Evolutionary conservation across 2,113 vertebrate genomes (phyloP).

Genomic region (Actenoides lindsayi): DNA sequence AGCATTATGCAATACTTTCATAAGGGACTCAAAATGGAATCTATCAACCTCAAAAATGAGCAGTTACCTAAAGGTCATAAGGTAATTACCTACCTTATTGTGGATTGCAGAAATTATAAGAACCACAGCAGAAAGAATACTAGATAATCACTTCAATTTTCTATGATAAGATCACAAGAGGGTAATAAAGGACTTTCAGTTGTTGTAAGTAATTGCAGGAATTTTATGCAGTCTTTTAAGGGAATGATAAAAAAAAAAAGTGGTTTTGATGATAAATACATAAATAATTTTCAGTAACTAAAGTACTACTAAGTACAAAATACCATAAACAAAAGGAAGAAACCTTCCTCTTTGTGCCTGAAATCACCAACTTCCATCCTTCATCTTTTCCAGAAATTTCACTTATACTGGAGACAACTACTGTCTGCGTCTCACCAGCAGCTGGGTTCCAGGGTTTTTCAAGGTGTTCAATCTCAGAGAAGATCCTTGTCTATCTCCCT

Average conservation of each 20-base stretch:
- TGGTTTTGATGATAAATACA: rapidly evolving
- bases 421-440: not conserved
- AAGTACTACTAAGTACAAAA: not conserved
- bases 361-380: not conserved
- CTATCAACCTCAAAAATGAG: not conserved
- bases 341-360: not conserved
- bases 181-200: not conserved
- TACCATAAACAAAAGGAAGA: not conserved
- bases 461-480: not conserved
- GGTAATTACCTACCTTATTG: not conserved
- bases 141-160: not conserved
- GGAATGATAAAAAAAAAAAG: not conserved
- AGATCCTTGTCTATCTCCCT: not conserved
- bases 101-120: not conserved
- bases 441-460: not conserved
- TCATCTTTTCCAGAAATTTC: not conserved
- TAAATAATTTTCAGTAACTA: not conserved
- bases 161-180: not conserved
- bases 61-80: not conserved
- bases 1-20: not conserved
- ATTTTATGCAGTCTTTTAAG: not conserved
- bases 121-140: not conserved
- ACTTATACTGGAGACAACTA: not conserved
- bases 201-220: not conserved
- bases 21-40: not conserved